Conservation (phyloP, 2,113 vertebrate species). For the Athene noctua region DNA sequence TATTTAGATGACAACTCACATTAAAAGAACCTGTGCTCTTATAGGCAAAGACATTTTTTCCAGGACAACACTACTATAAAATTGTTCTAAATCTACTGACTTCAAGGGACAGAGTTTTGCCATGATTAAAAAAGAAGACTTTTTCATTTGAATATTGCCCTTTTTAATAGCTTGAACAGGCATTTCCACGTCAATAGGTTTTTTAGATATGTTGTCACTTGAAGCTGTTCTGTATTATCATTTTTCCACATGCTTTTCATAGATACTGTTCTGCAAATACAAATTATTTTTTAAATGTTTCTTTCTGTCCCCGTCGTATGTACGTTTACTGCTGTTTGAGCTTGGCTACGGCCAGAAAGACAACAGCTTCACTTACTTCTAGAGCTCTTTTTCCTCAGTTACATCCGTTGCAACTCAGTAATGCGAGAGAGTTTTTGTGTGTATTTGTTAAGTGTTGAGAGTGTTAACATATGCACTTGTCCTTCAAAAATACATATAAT, state of each 20-base stretch:
- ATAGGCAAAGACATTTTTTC: not conserved
- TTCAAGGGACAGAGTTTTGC: not conserved
- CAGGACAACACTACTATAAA: not conserved
- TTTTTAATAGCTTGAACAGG: slow-evolving; percentile 17
- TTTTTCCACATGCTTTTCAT: slow-evolving; percentile 10
- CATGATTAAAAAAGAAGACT: not conserved
- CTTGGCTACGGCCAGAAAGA: not conserved
- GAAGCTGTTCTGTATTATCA: not conserved
- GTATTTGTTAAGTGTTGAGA: not conserved
- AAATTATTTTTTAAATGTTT: not conserved
- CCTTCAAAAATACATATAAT: not conserved
- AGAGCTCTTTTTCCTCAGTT: not conserved
- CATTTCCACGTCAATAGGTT: slow-evolving; percentile 50
- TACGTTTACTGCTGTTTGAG: not conserved
- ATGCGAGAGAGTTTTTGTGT: not conserved
- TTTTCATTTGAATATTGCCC: not conserved
- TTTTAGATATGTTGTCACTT: slow-evolving; percentile 14
- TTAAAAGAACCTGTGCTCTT: slow-evolving; percentile 23
- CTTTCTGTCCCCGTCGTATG: not conserved
- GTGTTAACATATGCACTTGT: accelerated
- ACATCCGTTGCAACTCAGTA: not conserved
- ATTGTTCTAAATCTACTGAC: not conserved
- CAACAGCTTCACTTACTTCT: not conserved
- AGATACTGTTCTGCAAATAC: slow-evolving; percentile 13
- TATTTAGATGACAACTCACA: slow-evolving; percentile 50